These are phyloP conservation scores for Gavia stellata DNA, from an alignment of 2,113 vertebrate species.

Conservation along the genomic window DNA sequence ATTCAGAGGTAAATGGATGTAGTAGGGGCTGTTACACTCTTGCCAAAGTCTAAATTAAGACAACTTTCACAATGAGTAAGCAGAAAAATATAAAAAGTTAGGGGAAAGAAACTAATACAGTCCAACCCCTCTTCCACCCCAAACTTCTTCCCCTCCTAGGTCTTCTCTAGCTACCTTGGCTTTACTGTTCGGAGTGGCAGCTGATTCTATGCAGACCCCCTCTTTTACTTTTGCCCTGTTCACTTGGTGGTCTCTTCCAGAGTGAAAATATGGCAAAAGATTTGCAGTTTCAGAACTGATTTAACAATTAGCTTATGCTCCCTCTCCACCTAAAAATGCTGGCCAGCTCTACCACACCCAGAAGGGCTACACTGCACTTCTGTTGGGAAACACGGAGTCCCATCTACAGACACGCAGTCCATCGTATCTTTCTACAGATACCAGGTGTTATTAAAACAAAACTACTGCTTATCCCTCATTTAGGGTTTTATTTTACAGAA, in stretches of 20 bases:
- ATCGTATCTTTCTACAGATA: neutral
- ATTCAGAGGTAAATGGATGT: neutral
- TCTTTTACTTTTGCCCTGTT: neutral
- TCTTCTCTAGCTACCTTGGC: neutral
- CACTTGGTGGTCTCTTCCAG: neutral
- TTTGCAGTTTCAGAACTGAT: neutral
- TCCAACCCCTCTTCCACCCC: neutral
- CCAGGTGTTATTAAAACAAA: neutral
- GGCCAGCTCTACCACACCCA: neutral
- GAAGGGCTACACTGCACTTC: neutral
- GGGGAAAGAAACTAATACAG: neutral
- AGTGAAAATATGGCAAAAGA: neutral
- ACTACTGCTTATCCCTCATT: neutral
- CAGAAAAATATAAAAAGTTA: neutral
- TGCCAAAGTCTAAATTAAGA: neutral
- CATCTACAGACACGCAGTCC: neutral
- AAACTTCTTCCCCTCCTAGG: neutral
- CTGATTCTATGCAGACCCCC: neutral
- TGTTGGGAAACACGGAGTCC: neutral
- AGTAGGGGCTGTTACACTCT: neutral
- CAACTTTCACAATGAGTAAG: neutral
- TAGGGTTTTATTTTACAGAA: neutral
- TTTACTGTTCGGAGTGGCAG: neutral
- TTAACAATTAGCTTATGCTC: neutral
- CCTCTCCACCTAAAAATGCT: neutral